Evolutionary conservation across 2,797 vertebrate genomes (phyloP).

Genomic region (Toxotes lorentzi): DNA sequence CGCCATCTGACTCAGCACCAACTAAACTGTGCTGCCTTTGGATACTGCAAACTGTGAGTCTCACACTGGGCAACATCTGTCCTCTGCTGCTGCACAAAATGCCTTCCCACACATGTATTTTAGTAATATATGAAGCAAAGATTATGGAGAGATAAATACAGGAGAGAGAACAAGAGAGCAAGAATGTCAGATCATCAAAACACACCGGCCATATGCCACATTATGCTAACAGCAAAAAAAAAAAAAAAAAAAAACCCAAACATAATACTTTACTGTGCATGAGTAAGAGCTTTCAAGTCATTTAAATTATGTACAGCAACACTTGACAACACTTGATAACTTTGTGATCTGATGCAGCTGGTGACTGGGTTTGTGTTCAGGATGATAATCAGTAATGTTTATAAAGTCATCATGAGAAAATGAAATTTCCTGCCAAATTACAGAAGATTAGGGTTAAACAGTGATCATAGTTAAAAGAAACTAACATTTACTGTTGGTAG

Average conservation of each 20-base stretch:
- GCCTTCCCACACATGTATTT: conserved; percentile 46
- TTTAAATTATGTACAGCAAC: conserved; percentile 6
- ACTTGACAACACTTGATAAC: not conserved
- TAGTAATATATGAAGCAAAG: conserved; percentile 36
- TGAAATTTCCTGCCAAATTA: not conserved
- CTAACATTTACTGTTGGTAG: not conserved
- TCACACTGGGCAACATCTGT: conserved; percentile 80
- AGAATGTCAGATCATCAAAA: conserved; percentile 48
- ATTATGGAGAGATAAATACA: conserved; percentile 43
- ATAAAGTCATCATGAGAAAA: not conserved
- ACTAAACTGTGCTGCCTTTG: conserved; percentile 55
- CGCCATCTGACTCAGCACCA: conserved; percentile 67
- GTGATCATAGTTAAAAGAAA: not conserved
- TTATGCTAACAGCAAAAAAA: conserved; percentile 10
- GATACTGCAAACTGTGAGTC: conserved; percentile 65
- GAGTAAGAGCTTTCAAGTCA: conserved; percentile 10
- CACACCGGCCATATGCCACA: conserved; percentile 44
- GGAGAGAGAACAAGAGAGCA: conserved; percentile 9
- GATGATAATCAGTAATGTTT: not conserved
- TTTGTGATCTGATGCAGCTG: not conserved
- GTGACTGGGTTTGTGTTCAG: not conserved
- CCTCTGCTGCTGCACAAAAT: conserved; percentile 53
- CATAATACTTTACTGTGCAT: conserved; percentile 26
- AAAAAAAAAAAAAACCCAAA: not conserved
- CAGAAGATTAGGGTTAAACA: not conserved